phyloP scores from a whole-genome alignment of 2,888 invertebrate species.

The Melikaiella ostensackeni region DNA sequence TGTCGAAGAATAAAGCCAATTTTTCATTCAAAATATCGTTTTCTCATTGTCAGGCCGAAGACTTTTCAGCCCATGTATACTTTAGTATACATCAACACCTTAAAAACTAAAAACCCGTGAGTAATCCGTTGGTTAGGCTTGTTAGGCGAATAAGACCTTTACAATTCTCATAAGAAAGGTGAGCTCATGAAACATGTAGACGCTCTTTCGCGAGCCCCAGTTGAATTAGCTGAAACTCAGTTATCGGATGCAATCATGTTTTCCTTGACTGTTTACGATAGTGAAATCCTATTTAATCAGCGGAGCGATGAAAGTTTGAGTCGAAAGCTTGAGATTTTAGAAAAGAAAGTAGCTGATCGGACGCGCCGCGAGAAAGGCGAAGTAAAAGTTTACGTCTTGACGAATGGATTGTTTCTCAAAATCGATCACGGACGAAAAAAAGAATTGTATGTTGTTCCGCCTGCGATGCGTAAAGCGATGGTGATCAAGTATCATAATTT shows the following conservation, averaged over 20 bases:
- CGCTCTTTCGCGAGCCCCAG: constrained; percentile 50
- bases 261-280: not conserved
- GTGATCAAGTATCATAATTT: constrained; percentile 52
- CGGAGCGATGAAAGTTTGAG: constrained; percentile 7
- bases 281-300: constrained; percentile 34
- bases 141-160: constrained; percentile 49
- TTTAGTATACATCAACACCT: constrained; percentile 55
- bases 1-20: no score
- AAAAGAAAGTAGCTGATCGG: constrained; percentile 24
- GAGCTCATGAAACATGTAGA: constrained; percentile 54
- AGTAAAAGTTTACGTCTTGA: constrained; percentile 13
- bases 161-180: constrained; percentile 44
- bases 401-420: constrained; percentile 35
- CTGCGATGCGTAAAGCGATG: constrained; percentile 36
- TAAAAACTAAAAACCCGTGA: constrained; percentile 59
- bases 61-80: no score
- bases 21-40: no score
- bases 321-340: constrained; percentile 27
- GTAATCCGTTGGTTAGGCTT: constrained; percentile 49
- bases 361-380: constrained; percentile 23
- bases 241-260: not conserved
- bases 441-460: constrained; percentile 43
- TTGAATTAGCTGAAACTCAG: not conserved
- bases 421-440: not conserved
- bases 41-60: no score